Evolutionary conservation across 2,888 invertebrate genomes (phyloP).

Genomic region (Cheilosia soror): DNA sequence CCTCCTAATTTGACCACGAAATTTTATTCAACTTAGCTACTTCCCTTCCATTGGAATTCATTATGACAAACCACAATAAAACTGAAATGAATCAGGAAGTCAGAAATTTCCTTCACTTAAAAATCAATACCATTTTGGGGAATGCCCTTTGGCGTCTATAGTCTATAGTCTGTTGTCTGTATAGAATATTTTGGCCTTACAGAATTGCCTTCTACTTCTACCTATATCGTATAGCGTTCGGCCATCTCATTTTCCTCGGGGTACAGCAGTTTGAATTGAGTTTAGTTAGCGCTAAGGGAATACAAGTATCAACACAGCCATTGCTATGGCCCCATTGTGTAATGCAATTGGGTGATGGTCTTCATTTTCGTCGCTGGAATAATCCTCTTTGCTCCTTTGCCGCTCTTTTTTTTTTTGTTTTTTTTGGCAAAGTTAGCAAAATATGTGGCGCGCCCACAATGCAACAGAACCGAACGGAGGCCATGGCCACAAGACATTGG

Average conservation of each 20-base stretch:
- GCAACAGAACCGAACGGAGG: constrained; percentile 44
- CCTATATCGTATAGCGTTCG: background rate
- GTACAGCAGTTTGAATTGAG: constrained; percentile 18
- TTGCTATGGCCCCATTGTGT: constrained; percentile 62
- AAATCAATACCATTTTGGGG: constrained; percentile 47
- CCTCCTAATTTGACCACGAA: background rate
- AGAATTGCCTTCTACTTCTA: background rate
- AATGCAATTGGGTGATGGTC: constrained; percentile 66
- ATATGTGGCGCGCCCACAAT: constrained; percentile 54
- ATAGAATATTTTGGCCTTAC: constrained; percentile 2
- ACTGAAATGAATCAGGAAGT: constrained; percentile 31
- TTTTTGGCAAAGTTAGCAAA: constrained; percentile 58
- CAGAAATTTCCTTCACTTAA: constrained; percentile 39
- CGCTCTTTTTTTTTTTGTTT: too few species aligned
- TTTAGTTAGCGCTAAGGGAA: constrained; percentile 38
- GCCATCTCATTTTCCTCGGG: constrained; percentile 4
- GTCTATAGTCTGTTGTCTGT: constrained; percentile 15
- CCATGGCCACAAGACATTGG: constrained; percentile 66
- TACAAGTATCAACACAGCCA: constrained; percentile 26
- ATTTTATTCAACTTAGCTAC: background rate
- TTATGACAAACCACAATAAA: constrained; percentile 12
- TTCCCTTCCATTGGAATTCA: background rate
- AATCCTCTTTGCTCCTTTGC: constrained; percentile 33
- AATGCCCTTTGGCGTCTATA: constrained; percentile 36
- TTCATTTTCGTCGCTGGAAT: constrained; percentile 48